A percentile compares a stretch with the other conserved stretches of the same genome.
Conservation (phyloP, 2,888 invertebrate genomes). For the Parnassius apollo region DNA sequence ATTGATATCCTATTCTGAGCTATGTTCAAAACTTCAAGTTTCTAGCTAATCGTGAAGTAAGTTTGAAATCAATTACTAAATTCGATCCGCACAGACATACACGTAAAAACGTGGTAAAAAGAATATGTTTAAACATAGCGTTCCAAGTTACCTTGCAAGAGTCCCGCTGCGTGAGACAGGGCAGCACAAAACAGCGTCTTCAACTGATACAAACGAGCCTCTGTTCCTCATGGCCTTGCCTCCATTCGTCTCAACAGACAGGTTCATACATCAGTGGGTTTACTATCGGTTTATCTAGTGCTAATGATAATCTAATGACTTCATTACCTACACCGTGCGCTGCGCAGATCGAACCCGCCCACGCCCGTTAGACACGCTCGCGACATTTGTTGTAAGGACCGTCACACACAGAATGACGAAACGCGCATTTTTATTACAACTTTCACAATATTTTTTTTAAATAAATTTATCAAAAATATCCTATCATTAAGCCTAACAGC, state of each 20-base stretch:
- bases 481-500: too few species aligned
- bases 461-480: too few species aligned
- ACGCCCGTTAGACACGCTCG: neutral
- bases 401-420: constrained; percentile 1
- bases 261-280: constrained; percentile 1
- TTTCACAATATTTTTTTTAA: too few species aligned
- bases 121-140: too few species aligned
- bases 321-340: constrained; percentile 12
- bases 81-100: too few species aligned
- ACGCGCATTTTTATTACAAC: neutral
- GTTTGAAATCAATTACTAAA: too few species aligned
- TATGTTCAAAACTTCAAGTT: too few species aligned
- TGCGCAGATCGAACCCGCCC: constrained; percentile 12
- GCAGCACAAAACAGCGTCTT: neutral
- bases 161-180: neutral
- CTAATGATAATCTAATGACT: constrained; percentile 22
- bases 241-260: constrained; percentile 1
- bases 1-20: too few species aligned
- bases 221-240: neutral
- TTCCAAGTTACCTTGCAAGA: too few species aligned
- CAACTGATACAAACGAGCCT: neutral
- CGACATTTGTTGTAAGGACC: constrained; percentile 2
- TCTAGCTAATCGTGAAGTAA: too few species aligned
- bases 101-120: too few species aligned
- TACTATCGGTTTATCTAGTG: constrained; percentile 12